These are phyloP conservation scores for Cathartes aura DNA, from an alignment of 2,113 vertebrate genomes.

Conservation along the genomic window DNA sequence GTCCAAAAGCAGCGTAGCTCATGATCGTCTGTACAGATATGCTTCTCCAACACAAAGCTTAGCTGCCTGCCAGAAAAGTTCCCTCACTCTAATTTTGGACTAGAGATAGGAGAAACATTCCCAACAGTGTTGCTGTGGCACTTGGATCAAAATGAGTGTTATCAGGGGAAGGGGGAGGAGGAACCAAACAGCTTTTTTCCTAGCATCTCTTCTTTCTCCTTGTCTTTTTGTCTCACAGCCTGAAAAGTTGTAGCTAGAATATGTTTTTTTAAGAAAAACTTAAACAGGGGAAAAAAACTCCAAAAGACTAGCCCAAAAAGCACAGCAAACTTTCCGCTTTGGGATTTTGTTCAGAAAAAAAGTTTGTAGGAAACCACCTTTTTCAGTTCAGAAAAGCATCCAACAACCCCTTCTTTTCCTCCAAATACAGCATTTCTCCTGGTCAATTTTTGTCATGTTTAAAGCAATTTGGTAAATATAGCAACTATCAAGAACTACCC, in stretches of 20 bases:
- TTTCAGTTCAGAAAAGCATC: background rate
- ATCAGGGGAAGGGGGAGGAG: background rate
- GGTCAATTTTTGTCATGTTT: background rate
- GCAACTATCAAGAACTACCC: background rate
- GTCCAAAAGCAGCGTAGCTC: background rate
- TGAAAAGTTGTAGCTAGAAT: background rate
- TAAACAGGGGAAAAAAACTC: fast-evolving
- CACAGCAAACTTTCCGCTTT: background rate
- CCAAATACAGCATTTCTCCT: background rate
- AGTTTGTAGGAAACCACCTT: background rate
- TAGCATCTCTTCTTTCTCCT: background rate
- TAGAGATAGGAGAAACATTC: slow-evolving; percentile 43
- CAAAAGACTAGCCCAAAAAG: background rate
- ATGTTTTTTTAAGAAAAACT: background rate
- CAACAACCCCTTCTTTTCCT: background rate
- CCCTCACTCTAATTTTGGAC: slow-evolving; percentile 32
- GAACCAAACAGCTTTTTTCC: background rate
- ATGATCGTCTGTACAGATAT: background rate
- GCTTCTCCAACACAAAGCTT: background rate
- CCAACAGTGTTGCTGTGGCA: background rate
- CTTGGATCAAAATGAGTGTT: slow-evolving; percentile 18
- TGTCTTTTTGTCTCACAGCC: background rate
- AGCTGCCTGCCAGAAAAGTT: background rate
- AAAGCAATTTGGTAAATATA: background rate
- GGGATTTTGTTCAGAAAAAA: background rate